phyloP scores from a whole-genome alignment of 92 coral and sea anemone species.

The Epizoanthus fatuus region DNA sequence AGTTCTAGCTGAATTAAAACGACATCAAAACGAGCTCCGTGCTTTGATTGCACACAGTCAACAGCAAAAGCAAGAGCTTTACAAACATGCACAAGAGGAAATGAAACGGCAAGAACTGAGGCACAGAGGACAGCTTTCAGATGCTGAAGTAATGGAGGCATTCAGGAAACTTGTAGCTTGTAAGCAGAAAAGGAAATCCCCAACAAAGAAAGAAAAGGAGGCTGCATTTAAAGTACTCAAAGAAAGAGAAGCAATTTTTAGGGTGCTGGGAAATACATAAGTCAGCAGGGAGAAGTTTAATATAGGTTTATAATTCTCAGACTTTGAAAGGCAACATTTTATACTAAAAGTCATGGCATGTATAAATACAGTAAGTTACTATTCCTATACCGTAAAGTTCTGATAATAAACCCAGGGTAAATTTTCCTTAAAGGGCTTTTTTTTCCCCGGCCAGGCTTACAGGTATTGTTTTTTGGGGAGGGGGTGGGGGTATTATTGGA shows the following conservation, averaged over 20 bases:
- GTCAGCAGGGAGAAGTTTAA: too few relatives aligned
- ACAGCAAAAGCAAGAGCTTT: slow-evolving; percentile 86
- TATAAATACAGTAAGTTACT: too few relatives aligned
- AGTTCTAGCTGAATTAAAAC: slow-evolving; percentile 86
- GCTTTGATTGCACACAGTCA: slow-evolving; percentile 86
- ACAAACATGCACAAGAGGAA: slow-evolving; percentile 91
- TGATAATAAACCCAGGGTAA: too few relatives aligned
- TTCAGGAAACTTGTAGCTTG: slow-evolving; percentile 88
- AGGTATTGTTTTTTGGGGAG: too few relatives aligned
- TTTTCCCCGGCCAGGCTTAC: too few relatives aligned
- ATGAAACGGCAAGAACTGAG: slow-evolving; percentile 95
- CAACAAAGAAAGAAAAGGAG: slow-evolving; percentile 96
- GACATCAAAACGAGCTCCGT: slow-evolving; percentile 91
- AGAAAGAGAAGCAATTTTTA: slow-evolving; percentile 95
- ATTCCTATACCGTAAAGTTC: too few relatives aligned
- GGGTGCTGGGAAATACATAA: slow-evolving; percentile 85
- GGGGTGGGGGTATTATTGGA: too few relatives aligned
- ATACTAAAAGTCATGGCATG: too few relatives aligned
- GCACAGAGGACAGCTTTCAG: slow-evolving; percentile 90
- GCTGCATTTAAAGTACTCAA: slow-evolving; percentile 91
- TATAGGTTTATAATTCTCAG: not conserved
- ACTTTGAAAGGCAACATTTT: not conserved
- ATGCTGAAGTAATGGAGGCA: slow-evolving; percentile 97
- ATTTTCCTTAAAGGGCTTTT: too few relatives aligned
- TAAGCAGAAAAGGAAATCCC: slow-evolving; percentile 96